These are phyloP conservation scores for Myanophis thanlyinensis DNA, from an alignment of 2,113 vertebrate species.

Conservation along the genomic window DNA sequence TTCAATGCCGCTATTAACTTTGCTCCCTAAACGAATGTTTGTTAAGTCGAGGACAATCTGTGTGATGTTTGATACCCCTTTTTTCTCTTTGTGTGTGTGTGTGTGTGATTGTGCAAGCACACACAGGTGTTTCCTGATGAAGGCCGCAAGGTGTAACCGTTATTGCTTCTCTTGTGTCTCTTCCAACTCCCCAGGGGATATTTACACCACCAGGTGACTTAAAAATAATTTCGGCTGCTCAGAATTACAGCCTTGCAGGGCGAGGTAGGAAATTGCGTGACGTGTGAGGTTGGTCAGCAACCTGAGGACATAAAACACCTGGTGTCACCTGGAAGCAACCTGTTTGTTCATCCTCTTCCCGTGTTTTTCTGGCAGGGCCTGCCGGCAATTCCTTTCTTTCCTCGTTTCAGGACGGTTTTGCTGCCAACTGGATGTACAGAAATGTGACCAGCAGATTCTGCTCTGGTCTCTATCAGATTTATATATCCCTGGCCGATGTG, in stretches of 20 bases:
- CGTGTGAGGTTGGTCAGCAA: not conserved
- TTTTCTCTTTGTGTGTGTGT: too few species aligned
- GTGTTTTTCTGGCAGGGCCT: not conserved
- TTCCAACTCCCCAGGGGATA: not conserved
- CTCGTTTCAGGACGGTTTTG: too few species aligned
- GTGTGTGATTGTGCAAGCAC: too few species aligned
- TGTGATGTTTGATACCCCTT: not conserved
- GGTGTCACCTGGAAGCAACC: not conserved
- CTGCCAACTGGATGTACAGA: not conserved
- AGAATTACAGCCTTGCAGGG: not conserved
- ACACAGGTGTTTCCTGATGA: too few species aligned
- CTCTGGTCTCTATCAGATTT: not conserved
- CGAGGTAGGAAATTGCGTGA: not conserved
- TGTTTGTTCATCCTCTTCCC: not conserved
- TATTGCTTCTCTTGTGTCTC: not conserved
- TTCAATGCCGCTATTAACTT: not conserved
- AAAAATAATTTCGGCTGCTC: not conserved
- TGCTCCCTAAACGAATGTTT: not conserved
- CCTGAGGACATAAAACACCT: not conserved
- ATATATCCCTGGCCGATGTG: not conserved
- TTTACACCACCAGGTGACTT: not conserved
- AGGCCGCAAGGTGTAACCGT: too few species aligned
- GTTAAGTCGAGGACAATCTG: not conserved
- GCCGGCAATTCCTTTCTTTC: not conserved
- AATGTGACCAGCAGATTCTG: not conserved